Evolutionary conservation across 2,888 invertebrate genomes (phyloP).

Genomic region (Opisthograptis luteolata): DNA sequence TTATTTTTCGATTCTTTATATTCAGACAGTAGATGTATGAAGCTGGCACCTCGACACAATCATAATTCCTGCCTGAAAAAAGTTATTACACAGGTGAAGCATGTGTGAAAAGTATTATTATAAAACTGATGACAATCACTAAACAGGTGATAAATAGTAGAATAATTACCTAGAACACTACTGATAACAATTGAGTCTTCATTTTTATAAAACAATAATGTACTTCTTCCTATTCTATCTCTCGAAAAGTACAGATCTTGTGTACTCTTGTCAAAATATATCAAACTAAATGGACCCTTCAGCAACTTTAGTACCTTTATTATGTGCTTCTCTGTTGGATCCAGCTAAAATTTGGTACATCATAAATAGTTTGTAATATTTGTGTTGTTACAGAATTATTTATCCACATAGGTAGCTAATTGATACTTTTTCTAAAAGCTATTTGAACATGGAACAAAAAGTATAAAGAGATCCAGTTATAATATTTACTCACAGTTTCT

Average conservation of each 20-base stretch:
- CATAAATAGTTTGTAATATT: too few species aligned
- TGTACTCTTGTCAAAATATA: slow-evolving; percentile 87
- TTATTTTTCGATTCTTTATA: slow-evolving; percentile 58
- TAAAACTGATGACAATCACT: not conserved
- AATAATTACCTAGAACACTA: slow-evolving; percentile 79
- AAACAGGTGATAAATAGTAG: not conserved
- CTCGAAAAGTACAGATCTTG: slow-evolving; percentile 90
- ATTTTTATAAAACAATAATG: slow-evolving; percentile 87
- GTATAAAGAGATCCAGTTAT: too few species aligned
- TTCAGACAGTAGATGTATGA: slow-evolving; percentile 83
- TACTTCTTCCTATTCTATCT: slow-evolving; percentile 94
- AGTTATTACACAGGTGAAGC: too few species aligned
- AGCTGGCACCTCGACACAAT: slow-evolving; percentile 86
- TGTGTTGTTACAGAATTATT: too few species aligned
- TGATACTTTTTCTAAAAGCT: too few species aligned
- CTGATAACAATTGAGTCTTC: slow-evolving; percentile 70
- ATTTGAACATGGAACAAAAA: too few species aligned
- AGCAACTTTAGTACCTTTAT: slow-evolving; percentile 82
- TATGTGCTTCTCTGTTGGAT: slow-evolving; percentile 51
- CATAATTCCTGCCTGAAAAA: slow-evolving; percentile 66
- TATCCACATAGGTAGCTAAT: too few species aligned
- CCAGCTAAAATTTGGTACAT: slow-evolving; percentile 44
- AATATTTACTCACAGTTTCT: slow-evolving; percentile 41
- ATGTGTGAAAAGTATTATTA: too few species aligned
- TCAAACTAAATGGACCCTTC: slow-evolving; percentile 93